Conservation (phyloP, 2,888 invertebrate species). For the Drosophila parthenogenetica region DNA sequence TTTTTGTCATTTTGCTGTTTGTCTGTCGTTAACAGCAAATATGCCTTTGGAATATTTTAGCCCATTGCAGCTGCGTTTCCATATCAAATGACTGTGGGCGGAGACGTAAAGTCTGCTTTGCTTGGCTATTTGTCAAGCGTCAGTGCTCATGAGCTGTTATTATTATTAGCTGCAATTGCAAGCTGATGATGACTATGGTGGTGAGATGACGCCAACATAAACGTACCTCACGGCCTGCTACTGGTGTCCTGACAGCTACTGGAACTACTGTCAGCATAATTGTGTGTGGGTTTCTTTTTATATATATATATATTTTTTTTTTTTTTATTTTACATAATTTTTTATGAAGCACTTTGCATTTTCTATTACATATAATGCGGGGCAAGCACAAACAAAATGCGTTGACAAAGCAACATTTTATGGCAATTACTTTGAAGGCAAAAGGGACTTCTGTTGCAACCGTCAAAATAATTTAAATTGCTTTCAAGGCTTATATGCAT, state of each 20-base stretch:
- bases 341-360: slow-evolving; percentile 77
- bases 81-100: slow-evolving; percentile 60
- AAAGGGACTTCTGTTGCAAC: slow-evolving; percentile 13
- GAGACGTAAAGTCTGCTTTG: slow-evolving; percentile 34
- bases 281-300: slow-evolving; percentile 49
- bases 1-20: background rate
- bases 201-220: slow-evolving; percentile 32
- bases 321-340: slow-evolving; percentile 77
- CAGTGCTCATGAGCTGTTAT: slow-evolving; percentile 79
- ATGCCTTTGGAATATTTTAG: slow-evolving; percentile 44
- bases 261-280: slow-evolving; percentile 67
- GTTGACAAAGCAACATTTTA: slow-evolving; percentile 31
- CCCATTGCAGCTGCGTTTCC: slow-evolving; percentile 59
- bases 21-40: slow-evolving; percentile 59
- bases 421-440: slow-evolving; percentile 4
- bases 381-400: slow-evolving; percentile 54
- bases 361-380: slow-evolving; percentile 74
- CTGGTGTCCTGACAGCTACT: slow-evolving; percentile 33
- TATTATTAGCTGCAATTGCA: slow-evolving; percentile 74
- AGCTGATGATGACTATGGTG: slow-evolving; percentile 41
- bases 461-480: slow-evolving; percentile 9
- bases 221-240: slow-evolving; percentile 19
- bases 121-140: slow-evolving; percentile 73
- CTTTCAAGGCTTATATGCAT: no score
- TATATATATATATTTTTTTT: background rate